Base-by-base conservation (phyloP, 2,113 vertebrate genomes). In the Cricetomys ansorgei region DNA sequence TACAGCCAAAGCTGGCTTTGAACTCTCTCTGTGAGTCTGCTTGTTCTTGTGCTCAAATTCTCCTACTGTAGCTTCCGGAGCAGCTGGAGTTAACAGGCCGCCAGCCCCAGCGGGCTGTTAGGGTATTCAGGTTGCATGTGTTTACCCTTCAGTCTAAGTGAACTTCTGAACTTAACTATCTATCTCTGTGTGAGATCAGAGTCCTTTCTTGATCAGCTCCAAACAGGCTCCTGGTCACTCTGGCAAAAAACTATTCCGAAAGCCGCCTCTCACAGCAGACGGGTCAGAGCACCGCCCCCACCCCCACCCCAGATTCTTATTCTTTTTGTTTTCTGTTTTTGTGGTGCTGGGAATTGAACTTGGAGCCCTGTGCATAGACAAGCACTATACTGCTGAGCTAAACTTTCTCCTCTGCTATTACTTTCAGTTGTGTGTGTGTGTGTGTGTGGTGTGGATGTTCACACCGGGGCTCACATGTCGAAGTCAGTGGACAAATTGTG, bases 171-270 rank as follows among this genome's bases (percentile, higher is more conserved):
- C 69, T 92, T 84, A 55, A 64, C 64, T 37, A 45, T 80, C 45
- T 65, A 25, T 65, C n/a, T 88, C 53, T 85, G 16, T 43, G 29
- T 23, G 62, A 77, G 45, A 80, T 76, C 57, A 88, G 92, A 97
- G 91, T 81, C 29, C 57, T 59, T 88, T 90, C 34, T 48, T 72
- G 15, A 92, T 43, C 23, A 43, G 27, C 5, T 48, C 57, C n/a
- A 94, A 89, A 80, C 88, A 89, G 48, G 25, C 2, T 53, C 27
- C 53, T 72, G 53, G 59, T 72, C 50, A 25, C 72, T 90, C 96
- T 85, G 75, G 21, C 37, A 70, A 95, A n/a, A 76, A 93, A 40
- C 13, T 62, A 23, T 25, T 75, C 57, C 81, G 37, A 94, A 81
- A 97, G 53, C 79, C 77, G 64, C 4, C 1, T 3, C 27, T 83